Evolutionary conservation across 2,797 vertebrate species (phyloP).

Genomic region (Cossypha polioptera): DNA sequence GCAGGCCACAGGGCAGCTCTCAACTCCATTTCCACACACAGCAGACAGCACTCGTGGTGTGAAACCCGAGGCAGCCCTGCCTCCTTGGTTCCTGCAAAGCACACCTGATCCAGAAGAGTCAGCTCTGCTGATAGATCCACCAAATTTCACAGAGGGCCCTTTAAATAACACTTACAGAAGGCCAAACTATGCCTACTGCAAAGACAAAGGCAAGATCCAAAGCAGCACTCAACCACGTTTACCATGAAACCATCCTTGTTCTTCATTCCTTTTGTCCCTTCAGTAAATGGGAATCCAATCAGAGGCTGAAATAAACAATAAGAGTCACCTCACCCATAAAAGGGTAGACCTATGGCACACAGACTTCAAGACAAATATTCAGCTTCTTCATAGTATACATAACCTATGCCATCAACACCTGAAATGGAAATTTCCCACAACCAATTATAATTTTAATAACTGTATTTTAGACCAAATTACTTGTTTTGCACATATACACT

Average conservation of each 20-base stretch:
- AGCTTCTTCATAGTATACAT: not conserved
- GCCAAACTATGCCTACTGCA: not conserved
- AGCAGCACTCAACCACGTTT: not conserved
- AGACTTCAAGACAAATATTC: not conserved
- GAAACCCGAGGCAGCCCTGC: not conserved
- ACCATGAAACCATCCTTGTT: not conserved
- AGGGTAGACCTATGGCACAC: not conserved
- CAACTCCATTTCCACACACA: accelerated
- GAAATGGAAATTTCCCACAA: not conserved
- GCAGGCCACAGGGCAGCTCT: not conserved
- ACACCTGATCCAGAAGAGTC: not conserved
- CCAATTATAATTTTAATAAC: not conserved
- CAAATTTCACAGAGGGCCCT: not conserved
- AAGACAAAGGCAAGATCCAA: not conserved
- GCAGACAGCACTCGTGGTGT: not conserved
- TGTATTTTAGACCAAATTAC: not conserved
- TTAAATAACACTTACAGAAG: not conserved
- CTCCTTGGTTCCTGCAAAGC: not conserved
- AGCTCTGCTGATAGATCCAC: not conserved
- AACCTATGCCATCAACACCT: not conserved
- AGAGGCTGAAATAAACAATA: not conserved
- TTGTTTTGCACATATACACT: not conserved
- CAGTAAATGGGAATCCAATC: not conserved
- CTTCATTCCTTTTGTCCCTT: not conserved
- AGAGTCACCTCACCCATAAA: not conserved